Evolutionary conservation across 2,797 vertebrate genomes (phyloP).

Genomic region (Danio tinwini): DNA sequence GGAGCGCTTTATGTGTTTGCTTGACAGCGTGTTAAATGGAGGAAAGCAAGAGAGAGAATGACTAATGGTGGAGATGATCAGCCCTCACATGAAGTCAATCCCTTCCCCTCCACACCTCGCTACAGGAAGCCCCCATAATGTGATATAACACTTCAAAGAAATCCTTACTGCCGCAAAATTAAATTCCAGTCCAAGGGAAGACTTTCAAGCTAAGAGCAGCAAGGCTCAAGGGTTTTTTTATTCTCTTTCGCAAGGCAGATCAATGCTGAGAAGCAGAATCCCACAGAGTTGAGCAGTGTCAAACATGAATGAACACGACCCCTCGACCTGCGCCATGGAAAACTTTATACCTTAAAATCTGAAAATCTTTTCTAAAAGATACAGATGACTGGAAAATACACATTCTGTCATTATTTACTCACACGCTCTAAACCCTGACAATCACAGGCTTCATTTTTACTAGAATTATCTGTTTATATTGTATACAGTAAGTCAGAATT

Average conservation of each 20-base stretch:
- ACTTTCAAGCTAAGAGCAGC: too few relatives aligned
- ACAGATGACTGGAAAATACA: not conserved
- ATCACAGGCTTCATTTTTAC: too few relatives aligned
- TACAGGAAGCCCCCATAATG: slow-evolving; percentile 71
- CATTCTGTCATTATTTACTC: not conserved
- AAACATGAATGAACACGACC: not conserved
- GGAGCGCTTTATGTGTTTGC: not conserved
- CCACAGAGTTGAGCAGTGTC: not conserved
- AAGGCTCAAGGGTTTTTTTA: too few relatives aligned
- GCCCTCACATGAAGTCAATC: slow-evolving; percentile 63
- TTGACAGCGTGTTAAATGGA: not conserved
- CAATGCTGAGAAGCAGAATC: slow-evolving; percentile 2
- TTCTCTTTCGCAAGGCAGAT: not conserved
- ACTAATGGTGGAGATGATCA: slow-evolving; percentile 68
- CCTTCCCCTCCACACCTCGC: slow-evolving; percentile 67
- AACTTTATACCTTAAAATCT: not conserved
- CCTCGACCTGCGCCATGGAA: not conserved
- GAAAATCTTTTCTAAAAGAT: slow-evolving; percentile 9
- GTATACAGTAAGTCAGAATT: too few relatives aligned
- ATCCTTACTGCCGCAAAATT: slow-evolving; percentile 70
- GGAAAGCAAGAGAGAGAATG: slow-evolving; percentile 23
- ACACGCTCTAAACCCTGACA: too few relatives aligned
- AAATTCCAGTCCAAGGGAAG: slow-evolving; percentile 64
- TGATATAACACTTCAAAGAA: slow-evolving; percentile 71
- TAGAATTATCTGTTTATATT: too few relatives aligned